Percentiles rank a stretch among this genome's conserved stretches.
These are phyloP conservation scores for Nothoprocta pentlandii DNA, from an alignment of 2,113 vertebrate species.

Conservation along the genomic window DNA sequence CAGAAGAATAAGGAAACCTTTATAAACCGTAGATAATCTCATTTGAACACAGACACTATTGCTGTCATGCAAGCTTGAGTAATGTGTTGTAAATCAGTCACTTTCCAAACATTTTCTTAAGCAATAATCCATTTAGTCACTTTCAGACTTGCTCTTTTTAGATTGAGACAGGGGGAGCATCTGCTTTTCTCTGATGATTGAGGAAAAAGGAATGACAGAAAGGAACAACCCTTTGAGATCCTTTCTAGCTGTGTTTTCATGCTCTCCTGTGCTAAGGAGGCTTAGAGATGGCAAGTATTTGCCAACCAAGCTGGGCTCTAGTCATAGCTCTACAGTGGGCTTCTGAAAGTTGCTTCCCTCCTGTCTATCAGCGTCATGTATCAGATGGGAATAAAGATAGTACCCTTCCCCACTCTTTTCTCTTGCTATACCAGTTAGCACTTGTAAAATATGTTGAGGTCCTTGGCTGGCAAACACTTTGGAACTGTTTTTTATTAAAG, in stretches of 20 bases:
- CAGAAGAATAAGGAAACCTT: background rate
- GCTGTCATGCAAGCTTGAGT: background rate
- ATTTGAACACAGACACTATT: background rate
- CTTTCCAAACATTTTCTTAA: conserved; percentile 1
- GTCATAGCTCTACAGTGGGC: background rate
- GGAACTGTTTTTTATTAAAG: background rate
- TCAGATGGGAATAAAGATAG: background rate
- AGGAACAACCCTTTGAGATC: background rate
- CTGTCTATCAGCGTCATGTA: background rate
- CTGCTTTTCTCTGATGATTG: background rate
- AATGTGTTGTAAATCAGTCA: background rate
- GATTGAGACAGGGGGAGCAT: background rate
- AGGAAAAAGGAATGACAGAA: background rate
- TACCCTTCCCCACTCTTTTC: background rate
- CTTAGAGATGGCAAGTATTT: background rate
- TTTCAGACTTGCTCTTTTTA: background rate
- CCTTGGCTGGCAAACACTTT: background rate
- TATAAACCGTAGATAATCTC: background rate
- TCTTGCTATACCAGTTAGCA: background rate
- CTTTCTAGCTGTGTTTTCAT: background rate
- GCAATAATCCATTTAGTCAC: background rate
- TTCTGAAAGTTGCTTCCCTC: background rate
- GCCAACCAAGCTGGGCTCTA: background rate
- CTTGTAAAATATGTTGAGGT: background rate
- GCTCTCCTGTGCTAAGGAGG: background rate